Evolutionary conservation across 2,113 vertebrate genomes (phyloP), one percentile per base, ranked within the genome.

Genomic region (Rostratula benghalensis): DNA sequence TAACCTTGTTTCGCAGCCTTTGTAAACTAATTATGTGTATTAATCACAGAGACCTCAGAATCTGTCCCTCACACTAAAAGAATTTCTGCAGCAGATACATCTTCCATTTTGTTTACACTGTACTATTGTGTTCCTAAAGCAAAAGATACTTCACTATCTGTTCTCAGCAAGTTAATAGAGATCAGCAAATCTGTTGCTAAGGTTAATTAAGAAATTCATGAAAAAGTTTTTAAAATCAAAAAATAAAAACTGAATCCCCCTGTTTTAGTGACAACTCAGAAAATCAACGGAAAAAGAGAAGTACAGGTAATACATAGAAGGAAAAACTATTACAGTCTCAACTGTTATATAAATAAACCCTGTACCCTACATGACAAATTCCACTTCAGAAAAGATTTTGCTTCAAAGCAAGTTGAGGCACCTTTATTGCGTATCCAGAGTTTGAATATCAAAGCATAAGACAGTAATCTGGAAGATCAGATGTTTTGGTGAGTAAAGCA

Each of bases 21-120:
- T 95, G 94, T 97, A 97, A 97, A 97, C 93, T 98, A 98, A 98
- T 98, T 98, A 97, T 83, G 74, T 88, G 97, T 97, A 98, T 98
- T 98, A 98, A 98, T 98, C 97, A 98, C 84, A 73, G 16, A 93
- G 82, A 75, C 35, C 41, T 87, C 64, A 89, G 77, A 90, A 95
- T 51, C 69, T 93, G 68, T 96, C 87, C 92, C 88, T 97, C 87
- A 91, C 54, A 78, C 35, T 73, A 73, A 89, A 97, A 96, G 54
- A 78, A 30, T 87, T 92, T 64, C 80, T 89, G 73, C n/a, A 90
- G 23, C 54, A 95, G 79, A 67, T 96, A 79, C 4, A 11, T 53
- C 50, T 30, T 39, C 60, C 27, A 70, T 77, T 94, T 89, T 61
- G 81, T 85, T 94, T 92, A 85, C 51, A 61, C n/a, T 50, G 94